Evolutionary conservation across 2,113 vertebrate genomes (phyloP).

Genomic region (Bos javanicus): DNA sequence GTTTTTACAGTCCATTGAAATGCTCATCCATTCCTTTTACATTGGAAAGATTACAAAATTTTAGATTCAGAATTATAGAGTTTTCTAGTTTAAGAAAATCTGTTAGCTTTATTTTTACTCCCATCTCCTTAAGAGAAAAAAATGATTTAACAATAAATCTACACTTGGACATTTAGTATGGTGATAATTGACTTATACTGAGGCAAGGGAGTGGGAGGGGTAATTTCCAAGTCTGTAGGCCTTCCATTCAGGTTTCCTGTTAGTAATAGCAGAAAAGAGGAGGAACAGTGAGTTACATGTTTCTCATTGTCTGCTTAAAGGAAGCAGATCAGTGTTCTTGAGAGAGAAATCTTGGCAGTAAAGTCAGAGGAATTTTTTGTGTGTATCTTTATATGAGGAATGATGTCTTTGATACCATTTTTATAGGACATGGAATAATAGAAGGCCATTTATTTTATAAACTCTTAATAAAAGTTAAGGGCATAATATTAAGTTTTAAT

Average conservation of each 20-base stretch:
- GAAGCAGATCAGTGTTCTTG: neutral
- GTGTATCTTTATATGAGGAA: neutral
- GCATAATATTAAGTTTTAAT: neutral
- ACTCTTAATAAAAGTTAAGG: constrained; percentile 4
- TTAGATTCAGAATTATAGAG: neutral
- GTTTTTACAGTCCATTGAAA: neutral
- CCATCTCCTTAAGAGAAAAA: neutral
- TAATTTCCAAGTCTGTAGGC: neutral
- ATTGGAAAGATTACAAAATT: neutral
- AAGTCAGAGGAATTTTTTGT: neutral
- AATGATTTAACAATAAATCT: neutral
- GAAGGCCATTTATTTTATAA: neutral
- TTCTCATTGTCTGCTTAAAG: neutral
- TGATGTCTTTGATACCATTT: neutral
- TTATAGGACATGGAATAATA: neutral
- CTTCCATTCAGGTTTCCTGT: neutral
- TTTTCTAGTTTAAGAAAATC: constrained; percentile 9
- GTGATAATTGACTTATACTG: neutral
- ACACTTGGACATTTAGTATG: neutral
- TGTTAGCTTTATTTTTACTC: neutral
- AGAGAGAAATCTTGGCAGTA: constrained; percentile 3
- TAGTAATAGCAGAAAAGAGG: neutral
- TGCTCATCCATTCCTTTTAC: neutral
- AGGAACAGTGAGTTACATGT: neutral
- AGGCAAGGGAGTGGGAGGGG: neutral